phyloP scores from a whole-genome alignment of 2,888 invertebrate genomes.

The Seladonia tumulorum region DNA sequence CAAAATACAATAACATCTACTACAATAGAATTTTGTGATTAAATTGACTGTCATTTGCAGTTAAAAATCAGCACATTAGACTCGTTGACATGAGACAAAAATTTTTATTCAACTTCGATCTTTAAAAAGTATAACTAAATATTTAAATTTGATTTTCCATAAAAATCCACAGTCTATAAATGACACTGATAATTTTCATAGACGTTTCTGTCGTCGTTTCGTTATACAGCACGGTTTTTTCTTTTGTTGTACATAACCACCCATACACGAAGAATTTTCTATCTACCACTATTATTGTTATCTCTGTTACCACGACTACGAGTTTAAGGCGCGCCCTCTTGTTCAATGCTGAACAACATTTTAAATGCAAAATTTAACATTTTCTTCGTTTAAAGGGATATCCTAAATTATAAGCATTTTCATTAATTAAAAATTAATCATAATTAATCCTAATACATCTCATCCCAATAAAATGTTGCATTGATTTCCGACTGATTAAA shows the following conservation, averaged over 20 bases:
- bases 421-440: no score
- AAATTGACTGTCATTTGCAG: no score
- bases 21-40: neutral
- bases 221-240: neutral
- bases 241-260: neutral
- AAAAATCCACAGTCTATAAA: neutral
- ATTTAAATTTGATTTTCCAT: neutral
- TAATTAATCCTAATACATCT: no score
- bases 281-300: constrained; percentile 33
- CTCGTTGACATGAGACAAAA: neutral
- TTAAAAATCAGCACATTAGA: neutral
- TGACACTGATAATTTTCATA: constrained; percentile 1
- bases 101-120: neutral
- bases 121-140: neutral
- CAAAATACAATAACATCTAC: neutral
- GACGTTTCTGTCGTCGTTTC: neutral
- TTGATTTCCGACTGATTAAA: no score
- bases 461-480: no score
- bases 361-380: neutral
- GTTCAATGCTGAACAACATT: neutral
- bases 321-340: constrained; percentile 15
- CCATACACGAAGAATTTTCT: constrained; percentile 50
- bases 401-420: no score
- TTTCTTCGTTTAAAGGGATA: no score
- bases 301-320: constrained; percentile 18